A percentile compares a stretch with the other conserved stretches of the same genome.
These are phyloP conservation scores for Pipistrellus kuhlii DNA, from an alignment of 2,797 vertebrate genomes.

Conservation along the genomic window DNA sequence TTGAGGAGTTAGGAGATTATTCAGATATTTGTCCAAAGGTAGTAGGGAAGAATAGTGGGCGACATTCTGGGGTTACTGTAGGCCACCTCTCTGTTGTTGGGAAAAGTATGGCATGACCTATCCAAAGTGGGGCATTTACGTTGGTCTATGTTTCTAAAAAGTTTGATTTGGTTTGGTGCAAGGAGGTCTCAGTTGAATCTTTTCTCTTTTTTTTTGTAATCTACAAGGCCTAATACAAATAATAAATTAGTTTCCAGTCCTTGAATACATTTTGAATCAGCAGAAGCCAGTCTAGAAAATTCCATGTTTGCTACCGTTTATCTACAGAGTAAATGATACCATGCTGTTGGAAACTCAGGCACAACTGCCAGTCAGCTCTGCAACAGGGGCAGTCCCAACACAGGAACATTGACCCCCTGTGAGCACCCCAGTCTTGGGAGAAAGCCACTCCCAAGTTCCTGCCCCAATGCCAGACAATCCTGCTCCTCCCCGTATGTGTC, in stretches of 20 bases:
- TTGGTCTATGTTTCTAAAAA: neutral
- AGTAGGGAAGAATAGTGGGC: neutral
- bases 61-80: neutral
- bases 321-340: neutral
- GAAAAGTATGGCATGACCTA: neutral
- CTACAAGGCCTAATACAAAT: neutral
- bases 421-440: too few species aligned
- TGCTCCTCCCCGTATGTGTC: too few species aligned
- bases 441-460: too few species aligned
- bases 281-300: neutral
- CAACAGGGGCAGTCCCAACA: too few species aligned
- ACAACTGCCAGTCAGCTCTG: too few species aligned
- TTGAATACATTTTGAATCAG: neutral
- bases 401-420: too few species aligned
- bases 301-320: neutral
- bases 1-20: neutral
- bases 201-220: neutral
- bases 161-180: neutral
- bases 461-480: too few species aligned
- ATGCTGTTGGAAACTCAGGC: too few species aligned
- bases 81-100: neutral
- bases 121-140: neutral
- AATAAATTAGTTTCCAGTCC: neutral
- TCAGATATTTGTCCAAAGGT: neutral
- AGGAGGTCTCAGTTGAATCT: neutral